A percentile compares a stretch with the other conserved stretches of the same genome.
Conservation (phyloP, 2,113 vertebrate species). For the Eptesicus fuscus region DNA sequence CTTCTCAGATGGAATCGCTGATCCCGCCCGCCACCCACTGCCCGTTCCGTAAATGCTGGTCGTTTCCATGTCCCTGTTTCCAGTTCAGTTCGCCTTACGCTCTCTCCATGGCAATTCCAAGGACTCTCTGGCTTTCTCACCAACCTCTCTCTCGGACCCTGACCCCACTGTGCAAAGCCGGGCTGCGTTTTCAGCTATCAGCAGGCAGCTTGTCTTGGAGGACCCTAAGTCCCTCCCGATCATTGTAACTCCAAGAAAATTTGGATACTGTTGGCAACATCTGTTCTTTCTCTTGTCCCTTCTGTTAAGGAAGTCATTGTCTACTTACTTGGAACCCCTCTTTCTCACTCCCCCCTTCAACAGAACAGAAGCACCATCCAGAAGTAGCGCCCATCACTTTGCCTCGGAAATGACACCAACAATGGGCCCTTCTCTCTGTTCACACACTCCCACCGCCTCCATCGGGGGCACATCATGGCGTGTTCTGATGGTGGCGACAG, state of each 20-base stretch:
- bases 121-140: background rate
- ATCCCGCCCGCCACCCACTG: too few species aligned
- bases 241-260: background rate
- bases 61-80: background rate
- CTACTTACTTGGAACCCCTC: background rate
- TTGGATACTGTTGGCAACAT: background rate
- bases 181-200: background rate
- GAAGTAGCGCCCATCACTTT: background rate
- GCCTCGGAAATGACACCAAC: background rate
- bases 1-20: background rate
- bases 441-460: background rate
- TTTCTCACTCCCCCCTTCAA: background rate
- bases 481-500: background rate
- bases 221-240: background rate
- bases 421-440: background rate
- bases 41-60: background rate
- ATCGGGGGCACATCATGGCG: background rate
- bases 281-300: background rate
- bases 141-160: background rate
- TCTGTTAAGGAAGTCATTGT: background rate
- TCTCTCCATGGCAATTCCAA: background rate
- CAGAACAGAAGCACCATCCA: background rate
- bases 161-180: background rate
- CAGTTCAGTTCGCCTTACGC: background rate
- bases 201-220: background rate